Evolutionary conservation across 2,888 invertebrate genomes (phyloP).

Genomic region (Euproctis similis): DNA sequence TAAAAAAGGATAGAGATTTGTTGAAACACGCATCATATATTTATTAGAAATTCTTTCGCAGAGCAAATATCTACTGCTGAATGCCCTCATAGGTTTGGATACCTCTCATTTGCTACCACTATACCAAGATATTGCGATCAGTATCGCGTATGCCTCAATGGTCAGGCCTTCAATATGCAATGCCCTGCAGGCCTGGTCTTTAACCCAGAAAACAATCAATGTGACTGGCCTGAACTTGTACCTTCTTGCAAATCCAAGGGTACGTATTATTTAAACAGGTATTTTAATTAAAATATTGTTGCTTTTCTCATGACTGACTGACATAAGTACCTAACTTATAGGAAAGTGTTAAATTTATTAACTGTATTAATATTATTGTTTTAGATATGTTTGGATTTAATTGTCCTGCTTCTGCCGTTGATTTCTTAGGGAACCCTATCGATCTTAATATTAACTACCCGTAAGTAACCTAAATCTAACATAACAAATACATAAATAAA

Average conservation of each 20-base stretch:
- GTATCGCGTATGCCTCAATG: conserved; percentile 86
- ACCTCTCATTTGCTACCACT: conserved; percentile 68
- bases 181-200: conserved; percentile 88
- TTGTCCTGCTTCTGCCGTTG: conserved; percentile 36
- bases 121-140: conserved; percentile 77
- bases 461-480: conserved; percentile 30
- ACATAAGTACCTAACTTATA: too few species aligned
- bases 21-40: too few species aligned
- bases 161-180: conserved; percentile 73
- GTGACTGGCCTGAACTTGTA: conserved; percentile 90
- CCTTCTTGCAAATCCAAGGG: conserved; percentile 79
- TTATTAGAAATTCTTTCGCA: too few species aligned
- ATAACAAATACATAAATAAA: too few species aligned
- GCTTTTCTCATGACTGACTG: too few species aligned
- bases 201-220: conserved; percentile 79
- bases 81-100: conserved; percentile 88
- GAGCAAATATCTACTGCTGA: too few species aligned
- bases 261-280: too few species aligned
- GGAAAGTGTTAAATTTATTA: too few species aligned
- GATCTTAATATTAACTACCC: conserved; percentile 34
- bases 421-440: conserved; percentile 24
- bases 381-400: conserved; percentile 43
- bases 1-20: too few species aligned
- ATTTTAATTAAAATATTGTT: too few species aligned
- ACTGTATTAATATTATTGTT: too few species aligned